Evolutionary conservation across 2,888 invertebrate genomes (phyloP), one percentile per base, ranked within the genome.

Genomic region (Harpalus rubripes): DNA sequence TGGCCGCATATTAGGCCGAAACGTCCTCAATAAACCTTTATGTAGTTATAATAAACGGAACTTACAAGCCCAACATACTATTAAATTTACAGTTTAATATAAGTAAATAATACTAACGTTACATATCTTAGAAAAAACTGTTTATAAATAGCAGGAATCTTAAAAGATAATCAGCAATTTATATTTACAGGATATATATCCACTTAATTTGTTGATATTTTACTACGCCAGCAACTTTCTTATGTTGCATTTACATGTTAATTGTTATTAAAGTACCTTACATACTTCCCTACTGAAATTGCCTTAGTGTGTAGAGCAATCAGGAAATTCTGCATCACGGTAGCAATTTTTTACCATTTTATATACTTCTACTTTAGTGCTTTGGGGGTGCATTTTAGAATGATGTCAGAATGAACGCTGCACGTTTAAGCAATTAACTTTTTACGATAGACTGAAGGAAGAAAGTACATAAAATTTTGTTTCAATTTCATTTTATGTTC

Each of bases 381-480:
- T 39, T 39, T 12, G 39, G 41, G 68, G 68, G 32, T 68, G 68
- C 68, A 68, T 32, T 39, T 68, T 68, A 68, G 68, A 68, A 68
- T 68, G 68, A 68, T 68, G 22, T 39, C 68, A 68, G 68, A 68
- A 68, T 68, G 68, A 68, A 68, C 68, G 15, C 15, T 68, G 68
- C 68, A 68, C 68, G 68, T 68, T 68, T 68, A 39, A 68, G 68
- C 68, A 68, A 68, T 68, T 68, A 68, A 68, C 1, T 68, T 68
- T 68, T 68, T 68, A 68, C 68, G 68, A 68, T 39, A n/a, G 68
- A 22, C 7, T 68, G 39, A 10, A 68, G 39, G 32, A 68, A 68
- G 68, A 68, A 68, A 68, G 68, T 68, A 68, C 68, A 39, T 68
- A 68, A 68, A 68, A 68, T 68, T 68, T 68, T 26, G 26, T 68